Conservation (phyloP, 1,140 invertebrate genomes). For the Drosophila navojoa region DNA sequence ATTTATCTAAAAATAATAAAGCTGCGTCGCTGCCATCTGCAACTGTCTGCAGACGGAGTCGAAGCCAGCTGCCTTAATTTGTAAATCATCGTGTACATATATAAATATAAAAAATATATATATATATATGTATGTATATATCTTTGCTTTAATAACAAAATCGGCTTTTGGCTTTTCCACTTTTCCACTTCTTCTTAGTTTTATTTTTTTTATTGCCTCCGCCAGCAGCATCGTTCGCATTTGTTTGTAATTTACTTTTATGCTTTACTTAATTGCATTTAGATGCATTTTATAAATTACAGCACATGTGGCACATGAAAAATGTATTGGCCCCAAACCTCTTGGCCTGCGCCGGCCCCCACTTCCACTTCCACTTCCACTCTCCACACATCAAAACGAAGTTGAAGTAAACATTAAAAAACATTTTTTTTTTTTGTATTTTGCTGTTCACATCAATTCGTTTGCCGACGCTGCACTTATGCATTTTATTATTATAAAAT, state of each 20-base stretch:
- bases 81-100: conserved; percentile 64
- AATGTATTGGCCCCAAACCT: background rate
- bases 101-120: conserved; percentile 6
- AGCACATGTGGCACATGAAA: conserved; percentile 44
- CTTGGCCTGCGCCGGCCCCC: background rate
- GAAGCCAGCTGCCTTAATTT: conserved; percentile 72
- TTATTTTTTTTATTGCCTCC: background rate
- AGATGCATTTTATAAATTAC: conserved; percentile 80
- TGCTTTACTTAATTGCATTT: conserved; percentile 81
- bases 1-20: conserved; percentile 81
- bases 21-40: conserved; percentile 51
- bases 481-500: conserved; percentile 67
- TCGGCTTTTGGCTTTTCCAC: conserved; percentile 41
- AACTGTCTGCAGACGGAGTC: conserved; percentile 34
- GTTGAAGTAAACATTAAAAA: conserved; percentile 53
- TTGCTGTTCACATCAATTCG: conserved; percentile 30
- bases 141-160: conserved; percentile 60
- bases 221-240: conserved; percentile 66
- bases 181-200: background rate
- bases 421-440: conserved; percentile 7
- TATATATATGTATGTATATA: conserved; percentile 3
- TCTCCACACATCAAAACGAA: conserved; percentile 43
- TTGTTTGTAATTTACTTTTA: conserved; percentile 81
- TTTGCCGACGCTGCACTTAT: conserved; percentile 57
- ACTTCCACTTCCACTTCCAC: background rate